These are phyloP conservation scores for Hyperopisus bebe DNA, from an alignment of 2,113 vertebrate genomes.

Conservation along the genomic window DNA sequence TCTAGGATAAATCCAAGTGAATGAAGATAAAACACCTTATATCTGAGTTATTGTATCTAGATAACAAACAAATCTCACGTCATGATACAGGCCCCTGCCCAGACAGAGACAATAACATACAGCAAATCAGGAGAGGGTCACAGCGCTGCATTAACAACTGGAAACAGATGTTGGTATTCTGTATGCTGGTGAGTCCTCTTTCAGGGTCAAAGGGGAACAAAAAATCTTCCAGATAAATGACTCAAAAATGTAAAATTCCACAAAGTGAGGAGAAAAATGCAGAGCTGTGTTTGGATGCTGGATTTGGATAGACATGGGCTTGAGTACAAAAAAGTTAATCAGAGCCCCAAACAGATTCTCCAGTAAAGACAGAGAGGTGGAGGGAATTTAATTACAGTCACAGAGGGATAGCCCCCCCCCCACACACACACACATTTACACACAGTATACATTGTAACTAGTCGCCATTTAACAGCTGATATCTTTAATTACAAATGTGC, in stretches of 20 bases:
- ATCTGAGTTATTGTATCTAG: not conserved
- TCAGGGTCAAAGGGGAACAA: not conserved
- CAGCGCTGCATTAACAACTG: not conserved
- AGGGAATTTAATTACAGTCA: not conserved
- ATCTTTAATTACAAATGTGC: no score
- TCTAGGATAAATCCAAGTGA: not conserved
- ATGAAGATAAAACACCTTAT: not conserved
- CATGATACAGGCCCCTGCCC: not conserved
- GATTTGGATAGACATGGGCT: not conserved
- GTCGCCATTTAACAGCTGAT: no score
- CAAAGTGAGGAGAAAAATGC: not conserved
- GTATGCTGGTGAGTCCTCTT: not conserved
- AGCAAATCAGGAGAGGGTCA: no score
- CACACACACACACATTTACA: no score
- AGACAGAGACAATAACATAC: no score
- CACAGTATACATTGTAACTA: no score
- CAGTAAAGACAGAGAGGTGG: not conserved
- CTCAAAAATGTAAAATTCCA: not conserved
- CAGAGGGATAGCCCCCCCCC: not conserved
- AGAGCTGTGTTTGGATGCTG: not conserved
- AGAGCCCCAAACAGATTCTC: not conserved
- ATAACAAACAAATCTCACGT: not conserved
- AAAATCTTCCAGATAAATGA: not conserved
- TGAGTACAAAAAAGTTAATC: not conserved
- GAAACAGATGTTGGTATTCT: not conserved